Conservation (phyloP, 2,797 vertebrate genomes). For the Protosalanx chinensis region DNA sequence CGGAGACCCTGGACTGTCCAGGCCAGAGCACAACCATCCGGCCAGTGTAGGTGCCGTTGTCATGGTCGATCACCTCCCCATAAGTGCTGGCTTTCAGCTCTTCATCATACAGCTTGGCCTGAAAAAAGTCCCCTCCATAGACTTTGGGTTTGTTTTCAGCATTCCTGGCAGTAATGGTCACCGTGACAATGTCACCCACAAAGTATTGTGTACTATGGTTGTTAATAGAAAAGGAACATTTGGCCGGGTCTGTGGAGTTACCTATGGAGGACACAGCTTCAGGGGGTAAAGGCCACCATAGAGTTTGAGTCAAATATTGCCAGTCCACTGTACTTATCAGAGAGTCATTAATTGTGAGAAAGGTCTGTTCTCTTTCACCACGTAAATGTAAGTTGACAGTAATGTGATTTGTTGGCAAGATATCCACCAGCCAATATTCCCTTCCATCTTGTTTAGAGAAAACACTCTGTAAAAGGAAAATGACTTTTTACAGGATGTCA, state of each 20-base stretch:
- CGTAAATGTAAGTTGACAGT: background rate
- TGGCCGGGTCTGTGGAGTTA: slow-evolving; percentile 5
- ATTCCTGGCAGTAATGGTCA: slow-evolving; percentile 47
- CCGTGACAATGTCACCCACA: slow-evolving; percentile 46
- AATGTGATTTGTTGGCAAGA: background rate
- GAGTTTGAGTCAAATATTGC: background rate
- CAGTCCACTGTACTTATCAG: slow-evolving; percentile 12
- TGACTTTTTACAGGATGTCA: background rate
- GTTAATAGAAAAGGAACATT: slow-evolving; percentile 36
- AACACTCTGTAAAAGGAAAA: background rate
- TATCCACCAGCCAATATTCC: background rate
- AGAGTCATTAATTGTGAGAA: background rate
- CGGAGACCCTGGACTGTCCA: slow-evolving; percentile 45
- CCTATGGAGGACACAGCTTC: background rate
- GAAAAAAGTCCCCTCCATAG: slow-evolving; percentile 59
- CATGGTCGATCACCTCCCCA: slow-evolving; percentile 48
- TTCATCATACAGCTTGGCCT: slow-evolving; percentile 43
- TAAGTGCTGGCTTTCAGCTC: slow-evolving; percentile 49
- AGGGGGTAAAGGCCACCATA: slow-evolving; percentile 14
- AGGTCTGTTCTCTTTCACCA: background rate
- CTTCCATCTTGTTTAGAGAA: background rate
- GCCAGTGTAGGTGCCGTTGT: slow-evolving; percentile 57
- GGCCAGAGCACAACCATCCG: slow-evolving; percentile 53
- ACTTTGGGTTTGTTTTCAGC: slow-evolving; percentile 40
- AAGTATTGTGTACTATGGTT: slow-evolving; percentile 25